phyloP scores from a whole-genome alignment of 2,113 vertebrate genomes.

The Cairina moschata region DNA sequence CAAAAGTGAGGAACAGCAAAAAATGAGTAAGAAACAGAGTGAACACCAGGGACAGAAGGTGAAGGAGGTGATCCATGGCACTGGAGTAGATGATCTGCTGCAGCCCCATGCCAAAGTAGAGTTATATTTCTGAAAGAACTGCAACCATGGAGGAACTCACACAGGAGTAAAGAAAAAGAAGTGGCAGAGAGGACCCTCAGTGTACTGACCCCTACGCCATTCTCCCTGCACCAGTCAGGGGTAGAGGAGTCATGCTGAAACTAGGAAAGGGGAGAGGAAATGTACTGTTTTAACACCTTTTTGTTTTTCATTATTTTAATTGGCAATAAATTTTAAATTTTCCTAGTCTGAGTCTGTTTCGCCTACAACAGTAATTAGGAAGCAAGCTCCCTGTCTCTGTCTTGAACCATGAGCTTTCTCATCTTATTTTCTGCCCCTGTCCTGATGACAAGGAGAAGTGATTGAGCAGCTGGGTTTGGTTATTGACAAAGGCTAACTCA shows the following conservation, averaged over 20 bases:
- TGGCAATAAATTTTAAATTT: neutral
- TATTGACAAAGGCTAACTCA: neutral
- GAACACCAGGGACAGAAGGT: neutral
- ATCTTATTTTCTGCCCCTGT: rapidly evolving
- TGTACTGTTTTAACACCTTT: neutral
- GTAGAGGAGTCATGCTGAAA: too few species aligned
- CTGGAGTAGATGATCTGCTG: neutral
- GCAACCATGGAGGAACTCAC: neutral
- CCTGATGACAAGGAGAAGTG: neutral
- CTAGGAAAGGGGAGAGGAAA: neutral
- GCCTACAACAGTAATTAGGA: neutral
- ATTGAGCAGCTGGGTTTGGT: neutral
- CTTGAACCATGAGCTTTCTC: neutral
- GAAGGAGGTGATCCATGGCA: neutral
- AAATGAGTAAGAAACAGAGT: neutral
- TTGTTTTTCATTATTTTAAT: neutral
- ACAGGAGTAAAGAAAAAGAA: neutral
- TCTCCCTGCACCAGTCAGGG: neutral
- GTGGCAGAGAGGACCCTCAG: neutral
- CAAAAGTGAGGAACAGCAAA: neutral
- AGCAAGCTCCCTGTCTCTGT: neutral
- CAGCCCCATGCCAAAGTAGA: neutral
- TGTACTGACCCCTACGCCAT: neutral
- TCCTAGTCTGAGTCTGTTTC: neutral
- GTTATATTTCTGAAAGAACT: neutral